Evolutionary conservation across 2,113 vertebrate genomes (phyloP), one percentile per base, ranked within the genome.

Genomic region (Pangasianodon gigas): DNA sequence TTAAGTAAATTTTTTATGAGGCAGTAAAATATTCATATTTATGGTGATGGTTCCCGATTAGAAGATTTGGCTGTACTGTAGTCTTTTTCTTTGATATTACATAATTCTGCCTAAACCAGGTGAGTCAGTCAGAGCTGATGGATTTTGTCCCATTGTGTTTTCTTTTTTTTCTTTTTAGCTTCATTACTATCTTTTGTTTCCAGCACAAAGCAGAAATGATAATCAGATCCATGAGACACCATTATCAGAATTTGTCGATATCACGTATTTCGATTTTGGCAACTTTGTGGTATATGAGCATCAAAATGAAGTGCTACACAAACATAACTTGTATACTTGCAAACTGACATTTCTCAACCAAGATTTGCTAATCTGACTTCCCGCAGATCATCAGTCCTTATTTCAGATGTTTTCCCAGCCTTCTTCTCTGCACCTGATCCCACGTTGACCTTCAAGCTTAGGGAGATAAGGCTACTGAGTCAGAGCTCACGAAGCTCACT

Each of bases 1-100:
- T 67, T 44, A 79, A 79, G 79, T 65, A 56, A 54, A 81, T 65
- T 46, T 89, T 88, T 92, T 41, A 87, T 85, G 84, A 90, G 62
- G 44, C 82, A 52, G 87, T 89, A 84, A 92, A 87, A 69, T 87
- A 90, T 84, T 79, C 75, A 83, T 67, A 84, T 87, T 62, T 81
- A 65, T 89, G 65, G 62, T 88, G 65, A 87, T 71, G 79, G 74
- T 71, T 46, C 24, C 41, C 67, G 21, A 54, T 82, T 54, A 29
- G 54, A 77, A 1, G 18, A 65, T 89, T 77, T 18, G n/a, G 46
- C n/a, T 0, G 19, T 89, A 26, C 21, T 67, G 67, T 86, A 44
- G 85, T 74, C 58, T 74, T 90, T 41, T 75, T 75, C 16, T 41
- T 83, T 85, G 44, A 84, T 74, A 87, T 65, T 86, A 71, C 85